Evolutionary conservation across 2,888 invertebrate species (phyloP).

Genomic region (Troides oblongomaculatus): DNA sequence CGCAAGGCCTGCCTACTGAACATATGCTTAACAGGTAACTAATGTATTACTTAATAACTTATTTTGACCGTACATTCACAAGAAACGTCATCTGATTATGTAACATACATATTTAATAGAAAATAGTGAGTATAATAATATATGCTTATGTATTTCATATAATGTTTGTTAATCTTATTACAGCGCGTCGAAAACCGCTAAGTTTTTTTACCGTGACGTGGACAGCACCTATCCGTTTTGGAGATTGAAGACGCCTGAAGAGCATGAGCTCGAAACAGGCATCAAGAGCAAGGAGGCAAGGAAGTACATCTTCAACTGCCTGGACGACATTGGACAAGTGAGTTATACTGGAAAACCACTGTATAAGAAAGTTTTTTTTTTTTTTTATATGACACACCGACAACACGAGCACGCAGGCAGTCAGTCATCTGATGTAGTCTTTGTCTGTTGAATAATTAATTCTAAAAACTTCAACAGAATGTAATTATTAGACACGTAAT

Average conservation of each 20-base stretch:
- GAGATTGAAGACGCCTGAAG: constrained; percentile 96
- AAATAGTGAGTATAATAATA: too few relatives aligned
- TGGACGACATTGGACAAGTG: constrained; percentile 97
- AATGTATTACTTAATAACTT: not conserved
- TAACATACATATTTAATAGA: too few relatives aligned
- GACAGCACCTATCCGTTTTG: constrained; percentile 94
- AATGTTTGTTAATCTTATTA: constrained; percentile 51
- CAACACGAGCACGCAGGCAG: too few relatives aligned
- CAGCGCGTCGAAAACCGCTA: constrained; percentile 98
- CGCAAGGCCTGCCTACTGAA: constrained; percentile 98
- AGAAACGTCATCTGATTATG: too few relatives aligned
- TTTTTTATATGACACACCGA: too few relatives aligned
- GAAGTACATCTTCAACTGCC: constrained; percentile 99
- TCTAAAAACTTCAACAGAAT: too few relatives aligned
- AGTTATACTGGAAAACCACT: constrained; percentile 9
- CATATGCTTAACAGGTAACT: constrained; percentile 97
- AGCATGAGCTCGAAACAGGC: constrained; percentile 98
- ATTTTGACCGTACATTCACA: too few relatives aligned
- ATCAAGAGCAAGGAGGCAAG: constrained; percentile 99
- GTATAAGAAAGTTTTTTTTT: too few relatives aligned
- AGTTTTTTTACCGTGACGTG: constrained; percentile 98
- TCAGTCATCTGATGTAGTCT: too few relatives aligned
- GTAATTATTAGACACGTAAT: too few relatives aligned
- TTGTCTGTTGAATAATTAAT: too few relatives aligned
- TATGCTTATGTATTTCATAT: too few relatives aligned